Conservation (phyloP, 1,140 invertebrate genomes). For the Platorchestia sp. region DNA sequence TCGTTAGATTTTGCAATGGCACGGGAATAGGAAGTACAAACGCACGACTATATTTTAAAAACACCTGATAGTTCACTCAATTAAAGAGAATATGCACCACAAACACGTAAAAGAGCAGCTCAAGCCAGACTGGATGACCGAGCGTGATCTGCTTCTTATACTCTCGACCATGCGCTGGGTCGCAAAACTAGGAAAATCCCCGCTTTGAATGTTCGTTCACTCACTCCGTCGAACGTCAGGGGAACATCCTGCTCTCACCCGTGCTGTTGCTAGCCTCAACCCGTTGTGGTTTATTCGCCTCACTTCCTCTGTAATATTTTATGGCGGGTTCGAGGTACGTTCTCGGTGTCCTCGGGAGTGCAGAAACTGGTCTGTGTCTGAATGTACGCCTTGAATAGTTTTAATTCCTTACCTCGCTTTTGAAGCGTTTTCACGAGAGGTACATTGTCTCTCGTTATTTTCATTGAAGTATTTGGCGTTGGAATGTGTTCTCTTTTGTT, state of each 20-base stretch:
- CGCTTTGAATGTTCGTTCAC: background rate
- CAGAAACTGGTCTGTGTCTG: too few species aligned
- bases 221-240: background rate
- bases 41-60: background rate
- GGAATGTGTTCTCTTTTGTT: too few species aligned
- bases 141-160: background rate
- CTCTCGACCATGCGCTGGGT: background rate
- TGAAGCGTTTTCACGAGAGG: too few species aligned
- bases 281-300: background rate
- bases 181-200: background rate
- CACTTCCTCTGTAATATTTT: background rate
- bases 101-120: background rate
- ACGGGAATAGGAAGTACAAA: background rate
- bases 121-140: background rate
- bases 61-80: background rate
- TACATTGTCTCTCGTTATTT: too few species aligned
- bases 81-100: background rate
- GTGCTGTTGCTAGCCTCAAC: background rate
- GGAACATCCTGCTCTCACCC: slow-evolving; percentile 1
- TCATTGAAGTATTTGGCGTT: too few species aligned
- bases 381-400: too few species aligned
- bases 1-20: background rate
- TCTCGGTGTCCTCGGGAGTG: too few species aligned
- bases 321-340: background rate
- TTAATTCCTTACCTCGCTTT: too few species aligned